These are phyloP conservation scores for Sebastes vulpes DNA, from an alignment of 2,797 vertebrate species.

Conservation along the genomic window DNA sequence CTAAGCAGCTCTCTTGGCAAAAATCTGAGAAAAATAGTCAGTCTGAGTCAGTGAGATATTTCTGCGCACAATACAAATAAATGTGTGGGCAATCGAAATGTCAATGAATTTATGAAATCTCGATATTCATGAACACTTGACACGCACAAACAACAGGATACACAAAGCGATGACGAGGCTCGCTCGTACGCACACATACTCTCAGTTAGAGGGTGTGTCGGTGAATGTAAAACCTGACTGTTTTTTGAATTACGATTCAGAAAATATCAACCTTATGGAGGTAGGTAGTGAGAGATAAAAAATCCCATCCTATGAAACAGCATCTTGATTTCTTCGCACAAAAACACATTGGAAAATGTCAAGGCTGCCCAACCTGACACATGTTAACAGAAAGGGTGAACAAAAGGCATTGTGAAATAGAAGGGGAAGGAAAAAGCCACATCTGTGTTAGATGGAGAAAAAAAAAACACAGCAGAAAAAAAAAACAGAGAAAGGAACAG, in stretches of 20 bases:
- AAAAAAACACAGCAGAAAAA: constrained; percentile 45
- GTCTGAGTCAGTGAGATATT: constrained; percentile 22
- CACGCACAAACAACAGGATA: constrained; percentile 23
- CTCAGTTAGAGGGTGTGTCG: constrained; percentile 4
- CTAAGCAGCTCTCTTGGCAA: constrained; percentile 60
- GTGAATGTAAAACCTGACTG: constrained; percentile 9
- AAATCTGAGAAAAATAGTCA: constrained; percentile 68
- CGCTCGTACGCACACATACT: neutral
- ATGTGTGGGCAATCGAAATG: constrained; percentile 33
- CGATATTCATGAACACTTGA: constrained; percentile 26
- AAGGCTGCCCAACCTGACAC: constrained; percentile 80
- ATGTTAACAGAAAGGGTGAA: constrained; percentile 77
- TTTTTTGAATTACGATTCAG: constrained; percentile 29
- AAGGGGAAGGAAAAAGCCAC: constrained; percentile 73
- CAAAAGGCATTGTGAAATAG: constrained; percentile 77
- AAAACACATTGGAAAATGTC: constrained; percentile 78
- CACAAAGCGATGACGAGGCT: constrained; percentile 19
- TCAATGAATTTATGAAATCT: constrained; percentile 29
- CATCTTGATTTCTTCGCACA: constrained; percentile 66
- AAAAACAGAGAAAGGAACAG: constrained; percentile 67
- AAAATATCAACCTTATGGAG: constrained; percentile 51
- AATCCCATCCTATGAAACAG: constrained; percentile 53
- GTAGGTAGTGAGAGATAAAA: constrained; percentile 33
- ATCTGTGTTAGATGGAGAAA: constrained; percentile 77
- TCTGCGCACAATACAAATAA: constrained; percentile 28